phyloP scores from a whole-genome alignment of 2,888 invertebrate species.

The Hemicrepidius hirtus region DNA sequence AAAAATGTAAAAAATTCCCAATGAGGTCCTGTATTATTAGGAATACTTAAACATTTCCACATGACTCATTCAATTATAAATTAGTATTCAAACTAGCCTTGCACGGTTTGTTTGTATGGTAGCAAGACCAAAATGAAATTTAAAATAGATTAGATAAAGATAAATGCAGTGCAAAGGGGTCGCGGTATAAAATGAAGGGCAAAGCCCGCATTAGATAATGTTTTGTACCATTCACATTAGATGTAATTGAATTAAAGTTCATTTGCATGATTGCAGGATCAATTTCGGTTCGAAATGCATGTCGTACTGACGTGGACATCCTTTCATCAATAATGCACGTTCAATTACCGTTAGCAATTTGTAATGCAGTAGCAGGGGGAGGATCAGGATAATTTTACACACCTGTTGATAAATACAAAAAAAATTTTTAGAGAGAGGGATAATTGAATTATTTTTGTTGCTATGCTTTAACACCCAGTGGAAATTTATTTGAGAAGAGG shows the following conservation, averaged over 20 bases:
- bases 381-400: no score
- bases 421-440: no score
- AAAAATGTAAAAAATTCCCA: no score
- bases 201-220: slow-evolving; percentile 30
- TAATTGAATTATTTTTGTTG: no score
- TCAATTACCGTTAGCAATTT: no score
- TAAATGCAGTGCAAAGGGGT: not conserved
- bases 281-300: slow-evolving; percentile 12
- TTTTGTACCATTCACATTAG: slow-evolving; percentile 15
- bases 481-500: no score
- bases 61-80: slow-evolving; percentile 4
- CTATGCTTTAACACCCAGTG: no score
- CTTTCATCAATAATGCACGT: not conserved
- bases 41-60: no score
- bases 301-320: slow-evolving; percentile 8
- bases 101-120: slow-evolving; percentile 3
- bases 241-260: slow-evolving; percentile 27
- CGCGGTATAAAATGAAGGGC: slow-evolving; percentile 24
- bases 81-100: slow-evolving; percentile 29
- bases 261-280: slow-evolving; percentile 18
- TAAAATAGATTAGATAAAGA: not conserved
- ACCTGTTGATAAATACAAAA: no score
- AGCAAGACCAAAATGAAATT: not conserved
- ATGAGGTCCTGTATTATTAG: no score
- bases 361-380: no score